phyloP scores from a whole-genome alignment of 2,797 vertebrate genomes.

The Pantherophis alleghaniensis region DNA sequence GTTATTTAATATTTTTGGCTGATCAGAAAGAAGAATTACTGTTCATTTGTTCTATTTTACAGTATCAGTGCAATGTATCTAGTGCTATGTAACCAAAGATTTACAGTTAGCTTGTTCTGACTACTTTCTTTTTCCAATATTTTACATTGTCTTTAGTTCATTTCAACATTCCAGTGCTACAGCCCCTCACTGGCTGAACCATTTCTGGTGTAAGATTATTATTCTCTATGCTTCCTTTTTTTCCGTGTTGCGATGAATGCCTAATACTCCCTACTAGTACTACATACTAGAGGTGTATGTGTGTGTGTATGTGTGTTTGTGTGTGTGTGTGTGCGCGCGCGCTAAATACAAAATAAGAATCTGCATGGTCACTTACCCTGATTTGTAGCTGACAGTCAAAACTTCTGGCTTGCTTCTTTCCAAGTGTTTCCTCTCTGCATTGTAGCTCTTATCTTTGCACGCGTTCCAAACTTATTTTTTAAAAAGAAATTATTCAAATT shows the following conservation, averaged over 20 bases:
- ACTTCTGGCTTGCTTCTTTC: not conserved
- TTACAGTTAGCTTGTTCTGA: constrained; percentile 51
- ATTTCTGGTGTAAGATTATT: constrained; percentile 86
- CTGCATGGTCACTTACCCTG: constrained; percentile 58
- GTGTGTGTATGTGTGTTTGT: constrained; percentile 66
- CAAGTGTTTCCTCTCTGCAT: not conserved
- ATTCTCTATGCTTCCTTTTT: constrained; percentile 73
- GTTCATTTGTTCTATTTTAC: constrained; percentile 16
- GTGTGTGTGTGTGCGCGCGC: constrained; percentile 40
- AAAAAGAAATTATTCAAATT: constrained; percentile 1
- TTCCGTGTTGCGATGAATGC: constrained; percentile 66
- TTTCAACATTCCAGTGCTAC: constrained; percentile 83
- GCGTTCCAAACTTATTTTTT: not conserved
- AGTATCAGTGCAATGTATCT: constrained; percentile 28
- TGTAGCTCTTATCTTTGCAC: constrained; percentile 42
- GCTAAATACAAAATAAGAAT: constrained; percentile 53
- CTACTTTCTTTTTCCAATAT: constrained; percentile 65
- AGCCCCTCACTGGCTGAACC: constrained; percentile 82
- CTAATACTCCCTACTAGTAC: constrained; percentile 49
- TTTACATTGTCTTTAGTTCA: constrained; percentile 76
- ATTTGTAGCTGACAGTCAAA: constrained; percentile 29
- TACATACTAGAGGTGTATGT: constrained; percentile 59
- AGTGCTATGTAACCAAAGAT: constrained; percentile 48
- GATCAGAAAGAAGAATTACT: constrained; percentile 29
- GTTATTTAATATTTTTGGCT: not conserved